phyloP scores from a whole-genome alignment of 1,140 invertebrate genomes.

The Orchesella cincta region DNA sequence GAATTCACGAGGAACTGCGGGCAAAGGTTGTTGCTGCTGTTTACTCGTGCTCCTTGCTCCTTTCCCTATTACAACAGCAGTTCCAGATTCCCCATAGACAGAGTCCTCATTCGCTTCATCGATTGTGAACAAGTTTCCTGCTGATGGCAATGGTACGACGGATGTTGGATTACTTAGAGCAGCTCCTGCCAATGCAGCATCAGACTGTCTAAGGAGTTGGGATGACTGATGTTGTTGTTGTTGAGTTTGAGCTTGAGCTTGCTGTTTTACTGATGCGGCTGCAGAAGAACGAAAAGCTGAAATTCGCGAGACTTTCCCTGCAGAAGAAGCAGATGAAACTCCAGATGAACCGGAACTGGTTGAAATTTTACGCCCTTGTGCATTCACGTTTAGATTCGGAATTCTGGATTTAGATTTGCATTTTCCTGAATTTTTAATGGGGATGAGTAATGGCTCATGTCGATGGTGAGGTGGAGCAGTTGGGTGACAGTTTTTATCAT shows the following conservation, averaged over 20 bases:
- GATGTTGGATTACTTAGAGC: background rate
- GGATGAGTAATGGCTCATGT: background rate
- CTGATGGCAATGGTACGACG: background rate
- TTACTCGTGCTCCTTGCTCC: background rate
- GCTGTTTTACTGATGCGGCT: background rate
- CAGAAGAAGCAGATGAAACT: background rate
- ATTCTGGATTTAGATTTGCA: background rate
- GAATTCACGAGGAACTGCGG: background rate
- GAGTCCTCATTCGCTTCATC: slow-evolving; percentile 16
- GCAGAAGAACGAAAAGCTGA: background rate
- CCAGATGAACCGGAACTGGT: background rate
- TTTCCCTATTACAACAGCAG: background rate
- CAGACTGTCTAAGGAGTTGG: background rate
- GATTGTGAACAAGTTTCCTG: slow-evolving; percentile 1
- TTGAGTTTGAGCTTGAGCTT: background rate
- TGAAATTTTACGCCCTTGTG: background rate
- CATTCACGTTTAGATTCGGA: background rate
- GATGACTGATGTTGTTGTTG: background rate
- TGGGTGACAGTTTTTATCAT: background rate
- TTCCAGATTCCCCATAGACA: background rate
- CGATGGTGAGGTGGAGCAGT: background rate
- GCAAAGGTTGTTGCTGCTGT: background rate
- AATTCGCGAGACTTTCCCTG: background rate
- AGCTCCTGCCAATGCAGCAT: background rate
- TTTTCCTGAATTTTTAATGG: background rate